These are phyloP conservation scores for Zoanthus solanderi DNA, from an alignment of 92 coral and sea anemone species.

Conservation along the genomic window DNA sequence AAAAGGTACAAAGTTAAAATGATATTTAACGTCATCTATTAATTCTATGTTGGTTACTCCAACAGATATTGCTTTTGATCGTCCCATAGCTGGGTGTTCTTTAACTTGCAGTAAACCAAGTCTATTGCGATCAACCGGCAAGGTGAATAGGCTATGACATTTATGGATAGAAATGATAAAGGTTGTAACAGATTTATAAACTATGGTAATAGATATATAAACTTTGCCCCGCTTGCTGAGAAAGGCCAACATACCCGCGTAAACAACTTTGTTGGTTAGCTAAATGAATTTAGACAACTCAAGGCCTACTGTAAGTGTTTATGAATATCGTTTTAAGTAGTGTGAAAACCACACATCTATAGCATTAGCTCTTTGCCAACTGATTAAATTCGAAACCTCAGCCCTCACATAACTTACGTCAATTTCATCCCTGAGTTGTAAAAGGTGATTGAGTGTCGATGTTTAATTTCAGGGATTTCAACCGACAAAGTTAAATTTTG, in stretches of 20 bases:
- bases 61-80: constrained; percentile 33
- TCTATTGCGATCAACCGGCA: constrained; percentile 19
- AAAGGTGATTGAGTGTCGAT: neutral
- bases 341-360: no score
- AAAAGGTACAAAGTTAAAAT: neutral
- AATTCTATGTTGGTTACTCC: neutral
- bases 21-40: neutral
- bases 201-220: neutral
- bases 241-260: no score
- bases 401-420: no score
- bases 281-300: neutral
- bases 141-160: neutral
- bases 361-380: no score
- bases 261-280: neutral
- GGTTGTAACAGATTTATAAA: neutral
- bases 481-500: constrained; percentile 80
- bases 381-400: no score
- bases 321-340: no score
- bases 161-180: neutral
- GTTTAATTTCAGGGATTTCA: constrained; percentile 54
- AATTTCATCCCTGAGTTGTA: neutral
- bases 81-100: neutral
- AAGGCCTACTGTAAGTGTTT: neutral
- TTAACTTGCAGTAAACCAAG: neutral
- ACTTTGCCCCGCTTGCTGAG: no score